Base-by-base conservation (phyloP, 2,113 vertebrate genomes). In the Vulpes vulpes region DNA sequence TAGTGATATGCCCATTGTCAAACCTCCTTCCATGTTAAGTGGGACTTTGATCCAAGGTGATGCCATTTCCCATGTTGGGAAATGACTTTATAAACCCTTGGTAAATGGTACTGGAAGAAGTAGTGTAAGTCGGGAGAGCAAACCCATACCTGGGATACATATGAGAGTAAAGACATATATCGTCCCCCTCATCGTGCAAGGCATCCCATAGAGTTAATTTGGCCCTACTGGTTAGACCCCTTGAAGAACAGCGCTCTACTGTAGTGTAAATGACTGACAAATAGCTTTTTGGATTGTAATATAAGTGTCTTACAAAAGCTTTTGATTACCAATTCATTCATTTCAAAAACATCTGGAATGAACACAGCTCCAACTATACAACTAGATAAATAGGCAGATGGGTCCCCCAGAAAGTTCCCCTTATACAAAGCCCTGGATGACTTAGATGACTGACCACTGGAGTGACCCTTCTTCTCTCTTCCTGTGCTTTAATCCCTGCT, bases 121-220 rank as follows among this genome's bases (percentile, higher is more conserved):
- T 22, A 89, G 27, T 20, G 55, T 25, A 60, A 17, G 25, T 25
- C 8, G 0, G 30, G 87, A 51, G 78, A 25, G 38, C 71, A 78
- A 43, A 73, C 25, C 30, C 20, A 4, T n/a, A 16, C 8, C 38
- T 23, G 43, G 35, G 8, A 25, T 64, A 78, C 12, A n/a, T 60
- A 10, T 78, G 27, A 51, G 32, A 23, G 2, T 51, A 64, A 78
- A 60, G 71, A 78, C 87, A 76, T 74, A 60, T 89, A 51, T 19
- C 0, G 0, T 19, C 38, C 12, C 35, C 57, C 22, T 78, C 71
- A 78, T 0, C 1, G 38, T 51, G 73, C 30, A 89, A 51, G 38
- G 12, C 7, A 38, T 67, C 19, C 12, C 23, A 10, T 55, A 43
- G 43, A 51, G 16, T 65, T 51, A n/a, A 89, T 78, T n/a, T 64